Evolutionary conservation across 2,797 vertebrate species (phyloP).

Genomic region (Momotus momota): DNA sequence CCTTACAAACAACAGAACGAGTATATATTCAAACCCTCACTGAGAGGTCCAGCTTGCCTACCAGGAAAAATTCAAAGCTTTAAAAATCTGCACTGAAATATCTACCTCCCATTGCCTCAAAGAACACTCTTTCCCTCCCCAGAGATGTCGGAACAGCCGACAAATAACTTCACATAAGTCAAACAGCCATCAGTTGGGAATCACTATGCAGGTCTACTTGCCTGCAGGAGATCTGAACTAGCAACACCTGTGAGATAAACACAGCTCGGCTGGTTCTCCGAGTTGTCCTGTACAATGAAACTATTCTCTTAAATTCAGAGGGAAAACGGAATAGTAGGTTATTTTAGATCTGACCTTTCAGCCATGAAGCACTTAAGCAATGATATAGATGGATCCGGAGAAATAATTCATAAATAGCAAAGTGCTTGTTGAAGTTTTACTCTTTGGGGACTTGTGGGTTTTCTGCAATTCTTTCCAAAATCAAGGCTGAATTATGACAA

Average conservation of each 20-base stretch:
- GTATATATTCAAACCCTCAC: background rate
- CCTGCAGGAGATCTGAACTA: background rate
- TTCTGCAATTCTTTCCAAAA: conserved; percentile 15
- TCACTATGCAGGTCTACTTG: background rate
- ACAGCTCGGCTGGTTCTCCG: background rate
- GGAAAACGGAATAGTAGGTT: background rate
- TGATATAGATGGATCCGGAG: background rate
- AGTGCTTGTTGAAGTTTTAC: conserved; percentile 1
- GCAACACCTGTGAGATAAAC: background rate
- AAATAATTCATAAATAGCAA: conserved; percentile 17
- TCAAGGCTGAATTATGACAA: background rate
- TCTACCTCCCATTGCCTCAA: background rate
- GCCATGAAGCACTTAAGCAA: background rate
- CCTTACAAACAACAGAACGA: background rate
- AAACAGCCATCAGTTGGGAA: background rate
- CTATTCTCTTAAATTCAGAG: background rate
- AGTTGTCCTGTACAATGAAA: background rate
- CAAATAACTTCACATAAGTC: background rate
- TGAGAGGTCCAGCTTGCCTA: background rate
- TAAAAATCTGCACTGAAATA: background rate
- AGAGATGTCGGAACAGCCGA: background rate
- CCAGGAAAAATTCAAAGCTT: background rate
- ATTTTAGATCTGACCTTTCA: background rate
- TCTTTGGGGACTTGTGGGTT: background rate
- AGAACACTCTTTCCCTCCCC: background rate